Evolutionary conservation across 2,113 vertebrate genomes (phyloP).

Genomic region (Microtus ochrogaster): DNA sequence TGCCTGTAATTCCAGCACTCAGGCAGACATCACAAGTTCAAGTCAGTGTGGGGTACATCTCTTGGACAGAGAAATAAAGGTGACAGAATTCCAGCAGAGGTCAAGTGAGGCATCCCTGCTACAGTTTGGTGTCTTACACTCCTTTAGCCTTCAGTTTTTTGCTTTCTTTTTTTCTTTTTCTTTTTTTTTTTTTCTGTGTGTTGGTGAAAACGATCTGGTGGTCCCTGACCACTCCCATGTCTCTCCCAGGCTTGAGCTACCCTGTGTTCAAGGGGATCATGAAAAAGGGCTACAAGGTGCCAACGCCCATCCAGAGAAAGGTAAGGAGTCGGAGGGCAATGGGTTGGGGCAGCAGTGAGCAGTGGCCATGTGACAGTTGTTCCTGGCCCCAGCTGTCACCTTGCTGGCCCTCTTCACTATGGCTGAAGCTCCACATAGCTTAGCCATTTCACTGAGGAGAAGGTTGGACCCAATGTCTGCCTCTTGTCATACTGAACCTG

Average conservation of each 20-base stretch:
- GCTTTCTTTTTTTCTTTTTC: background rate
- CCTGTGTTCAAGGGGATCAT: constrained; percentile 96
- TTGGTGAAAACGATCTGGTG: rapidly evolving
- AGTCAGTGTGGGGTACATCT: background rate
- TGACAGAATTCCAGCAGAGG: background rate
- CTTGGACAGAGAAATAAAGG: background rate
- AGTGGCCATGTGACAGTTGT: rapidly evolving
- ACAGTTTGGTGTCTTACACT: background rate
- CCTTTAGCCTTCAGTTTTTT: background rate
- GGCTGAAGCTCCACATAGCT: background rate
- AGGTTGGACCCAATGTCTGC: background rate
- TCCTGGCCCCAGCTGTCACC: too few relatives aligned
- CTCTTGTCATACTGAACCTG: background rate
- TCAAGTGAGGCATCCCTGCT: background rate
- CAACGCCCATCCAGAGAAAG: constrained; percentile 98
- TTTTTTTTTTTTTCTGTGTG: too few relatives aligned
- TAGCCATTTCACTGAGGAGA: background rate
- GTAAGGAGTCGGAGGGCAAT: constrained; percentile 74
- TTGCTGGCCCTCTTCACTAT: background rate
- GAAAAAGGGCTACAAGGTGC: constrained; percentile 99
- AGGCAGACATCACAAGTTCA: too few relatives aligned
- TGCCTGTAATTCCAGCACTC: background rate
- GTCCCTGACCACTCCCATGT: rapidly evolving
- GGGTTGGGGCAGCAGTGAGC: rapidly evolving
- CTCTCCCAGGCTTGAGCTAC: constrained; percentile 93